Base-by-base conservation (phyloP, 2,888 invertebrate genomes). In the Mamestra brassicae region DNA sequence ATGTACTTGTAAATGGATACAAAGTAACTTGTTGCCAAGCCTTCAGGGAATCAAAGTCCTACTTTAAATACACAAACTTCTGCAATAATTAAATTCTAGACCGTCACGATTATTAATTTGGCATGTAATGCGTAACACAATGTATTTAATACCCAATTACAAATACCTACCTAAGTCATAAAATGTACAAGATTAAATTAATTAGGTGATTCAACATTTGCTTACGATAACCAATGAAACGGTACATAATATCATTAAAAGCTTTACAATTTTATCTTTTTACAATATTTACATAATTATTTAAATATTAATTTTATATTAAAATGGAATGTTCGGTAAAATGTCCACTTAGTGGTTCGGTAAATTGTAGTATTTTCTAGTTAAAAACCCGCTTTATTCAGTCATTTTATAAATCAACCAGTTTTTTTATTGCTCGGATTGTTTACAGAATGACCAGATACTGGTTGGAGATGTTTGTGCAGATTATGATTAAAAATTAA, bases 211-310 rank as follows among this genome's bases (percentile, higher is more conserved):
- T 61, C 13, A 47, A n/a, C 26, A 36, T 26, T 2, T 62, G 13
- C 61, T 50, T 38, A 61, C 62, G 72, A 87, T 68, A 87, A 74
- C 85, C 75, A 85, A 76, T 75, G 36, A 80, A 77, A 76, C 42
- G 8, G 71, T 74, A 60, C 34, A 52, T 55, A 52, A 55, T 63
- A 69, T 71, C 54, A 67, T 63, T 74, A 75, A 70, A 87, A 85
- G 85, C 79, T 73, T 81, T 52, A 69, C 69, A 81, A 67, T 64
- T 42, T 63, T 8, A 63, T 65, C 6, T 85, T 78, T 84, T 79
- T 84, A 84, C 86, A 86, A 57, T 79, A 80, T 85, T 80, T 84
- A 86, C 82, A 85, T 8, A 47, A 15, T 64, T 52, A 13, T 57
- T 45, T 55, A 57, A 64, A 70, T 74, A 75, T 58, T 52, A 0